Percentiles rank a stretch among this genome's conserved stretches.
Conservation (phyloP, 2,113 vertebrate species). For the Herpailurus yagouaroundi region DNA sequence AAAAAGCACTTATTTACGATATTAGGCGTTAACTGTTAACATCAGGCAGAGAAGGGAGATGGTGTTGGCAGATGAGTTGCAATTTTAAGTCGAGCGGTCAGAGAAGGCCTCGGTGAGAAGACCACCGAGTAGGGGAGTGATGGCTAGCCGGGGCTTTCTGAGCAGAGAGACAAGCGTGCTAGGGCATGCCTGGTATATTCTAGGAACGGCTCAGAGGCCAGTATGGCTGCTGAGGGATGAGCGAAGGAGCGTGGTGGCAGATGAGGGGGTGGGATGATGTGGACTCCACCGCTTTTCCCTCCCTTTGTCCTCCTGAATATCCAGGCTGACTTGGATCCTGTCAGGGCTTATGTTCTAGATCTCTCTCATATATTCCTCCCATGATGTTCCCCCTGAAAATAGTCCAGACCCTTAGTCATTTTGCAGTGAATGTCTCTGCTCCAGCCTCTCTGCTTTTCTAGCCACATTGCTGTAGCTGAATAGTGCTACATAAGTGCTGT, state of each 20-base stretch:
- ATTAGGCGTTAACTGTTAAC: not conserved
- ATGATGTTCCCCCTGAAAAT: not conserved
- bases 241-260: fast-evolving
- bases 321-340: not conserved
- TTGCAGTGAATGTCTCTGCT: not conserved
- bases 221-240: not conserved
- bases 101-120: not conserved
- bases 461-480: not conserved
- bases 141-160: not conserved
- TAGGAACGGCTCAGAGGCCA: not conserved
- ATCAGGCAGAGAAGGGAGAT: not conserved
- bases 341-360: not conserved
- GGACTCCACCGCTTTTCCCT: not conserved
- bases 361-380: not conserved
- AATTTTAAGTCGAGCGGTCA: not conserved
- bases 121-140: not conserved
- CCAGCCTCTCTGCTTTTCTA: not conserved
- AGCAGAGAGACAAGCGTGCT: not conserved
- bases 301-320: not conserved
- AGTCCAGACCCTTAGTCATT: not conserved
- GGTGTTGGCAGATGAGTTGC: not conserved
- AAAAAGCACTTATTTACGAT: not conserved
- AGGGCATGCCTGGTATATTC: not conserved
- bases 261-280: not conserved
- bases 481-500: not conserved